A percentile compares a stretch with the other conserved stretches of the same genome.
These are phyloP conservation scores for Notiomystis cincta DNA, from an alignment of 2,113 vertebrate genomes.

Conservation along the genomic window DNA sequence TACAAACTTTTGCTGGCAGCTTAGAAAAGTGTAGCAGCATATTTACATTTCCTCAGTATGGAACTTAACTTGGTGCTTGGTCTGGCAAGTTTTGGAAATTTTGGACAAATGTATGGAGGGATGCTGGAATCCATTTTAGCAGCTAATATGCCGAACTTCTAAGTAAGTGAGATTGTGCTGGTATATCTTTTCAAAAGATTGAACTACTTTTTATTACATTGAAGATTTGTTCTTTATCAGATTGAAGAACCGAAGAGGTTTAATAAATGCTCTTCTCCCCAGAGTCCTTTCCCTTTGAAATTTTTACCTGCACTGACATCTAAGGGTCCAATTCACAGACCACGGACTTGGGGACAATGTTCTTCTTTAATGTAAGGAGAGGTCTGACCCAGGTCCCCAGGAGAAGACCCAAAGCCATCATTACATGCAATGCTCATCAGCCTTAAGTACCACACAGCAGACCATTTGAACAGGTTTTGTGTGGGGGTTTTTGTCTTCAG, in stretches of 20 bases:
- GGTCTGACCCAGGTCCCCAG: background rate
- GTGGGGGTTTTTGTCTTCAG: background rate
- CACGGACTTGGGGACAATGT: background rate
- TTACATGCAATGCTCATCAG: background rate
- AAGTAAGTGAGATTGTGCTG: background rate
- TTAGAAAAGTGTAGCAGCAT: background rate
- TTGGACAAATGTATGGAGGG: background rate
- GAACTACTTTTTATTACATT: conserved; percentile 14
- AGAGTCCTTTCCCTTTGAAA: conserved; percentile 15
- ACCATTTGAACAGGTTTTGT: background rate
- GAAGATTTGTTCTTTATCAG: background rate
- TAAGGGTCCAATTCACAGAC: background rate
- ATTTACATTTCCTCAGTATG: background rate
- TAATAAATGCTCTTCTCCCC: conserved; percentile 22
- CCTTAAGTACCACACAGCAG: background rate
- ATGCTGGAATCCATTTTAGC: background rate
- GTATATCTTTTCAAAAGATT: background rate
- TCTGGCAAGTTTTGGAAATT: background rate
- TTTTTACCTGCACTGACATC: background rate
- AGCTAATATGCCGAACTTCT: background rate
- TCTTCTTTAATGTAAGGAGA: background rate
- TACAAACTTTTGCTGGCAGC: conserved; percentile 15
- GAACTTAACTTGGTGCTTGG: background rate
- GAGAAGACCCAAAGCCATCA: background rate
- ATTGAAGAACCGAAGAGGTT: background rate